Conservation (phyloP, 2,797 vertebrate genomes). For the Chloroceryle amazona region DNA sequence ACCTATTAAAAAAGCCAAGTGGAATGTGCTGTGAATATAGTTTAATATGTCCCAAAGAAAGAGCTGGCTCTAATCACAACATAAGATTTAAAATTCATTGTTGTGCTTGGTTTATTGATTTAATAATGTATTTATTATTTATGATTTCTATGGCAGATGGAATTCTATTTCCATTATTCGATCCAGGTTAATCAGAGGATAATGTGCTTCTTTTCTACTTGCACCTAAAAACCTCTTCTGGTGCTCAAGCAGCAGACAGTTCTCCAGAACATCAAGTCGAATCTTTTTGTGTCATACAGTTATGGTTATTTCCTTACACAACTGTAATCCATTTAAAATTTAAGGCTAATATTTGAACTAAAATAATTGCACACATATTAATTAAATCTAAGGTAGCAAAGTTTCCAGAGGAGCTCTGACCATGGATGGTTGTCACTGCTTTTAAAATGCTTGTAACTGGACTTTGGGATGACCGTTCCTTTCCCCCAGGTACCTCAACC, state of each 20-base stretch:
- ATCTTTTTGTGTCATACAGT: neutral
- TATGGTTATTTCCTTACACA: neutral
- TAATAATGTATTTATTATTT: conserved; percentile 63
- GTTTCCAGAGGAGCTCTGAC: neutral
- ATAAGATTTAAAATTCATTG: conserved; percentile 50
- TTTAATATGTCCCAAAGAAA: conserved; percentile 56
- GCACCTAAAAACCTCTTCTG: conserved; percentile 4
- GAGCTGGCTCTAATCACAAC: conserved; percentile 47
- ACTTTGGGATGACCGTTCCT: neutral
- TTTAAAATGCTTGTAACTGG: neutral
- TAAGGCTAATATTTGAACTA: neutral
- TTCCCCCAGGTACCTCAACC: neutral
- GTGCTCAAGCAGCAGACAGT: neutral
- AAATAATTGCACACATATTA: neutral
- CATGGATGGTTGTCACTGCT: neutral
- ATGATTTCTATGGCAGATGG: conserved; percentile 35
- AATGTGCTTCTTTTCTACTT: conserved; percentile 1
- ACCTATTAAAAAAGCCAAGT: conserved; percentile 56
- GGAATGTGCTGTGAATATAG: conserved; percentile 44
- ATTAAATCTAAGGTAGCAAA: neutral
- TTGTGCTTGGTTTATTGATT: conserved; percentile 52
- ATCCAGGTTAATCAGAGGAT: conserved; percentile 40
- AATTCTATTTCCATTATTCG: conserved; percentile 39
- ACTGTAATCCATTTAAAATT: neutral
- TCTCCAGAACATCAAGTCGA: neutral